phyloP scores from a whole-genome alignment of 2,888 invertebrate genomes.

The Clivina fossor region DNA sequence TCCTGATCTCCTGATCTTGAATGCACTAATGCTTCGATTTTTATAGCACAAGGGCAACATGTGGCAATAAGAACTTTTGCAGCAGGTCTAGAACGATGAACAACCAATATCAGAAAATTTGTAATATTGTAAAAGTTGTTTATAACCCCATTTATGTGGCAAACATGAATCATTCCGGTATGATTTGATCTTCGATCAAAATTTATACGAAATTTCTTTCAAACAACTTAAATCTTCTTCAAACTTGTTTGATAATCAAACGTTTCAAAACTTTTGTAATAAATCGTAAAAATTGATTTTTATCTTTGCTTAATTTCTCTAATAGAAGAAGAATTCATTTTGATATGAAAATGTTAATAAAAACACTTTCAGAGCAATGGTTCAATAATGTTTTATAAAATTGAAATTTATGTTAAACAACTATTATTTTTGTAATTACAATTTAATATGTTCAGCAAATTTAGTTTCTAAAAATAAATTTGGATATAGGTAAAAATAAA shows the following conservation, averaged over 20 bases:
- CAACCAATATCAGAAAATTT: constrained; percentile 27
- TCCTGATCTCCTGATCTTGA: background rate
- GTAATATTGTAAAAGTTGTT: constrained; percentile 23
- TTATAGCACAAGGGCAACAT: constrained; percentile 21
- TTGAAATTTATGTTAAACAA: too few relatives aligned
- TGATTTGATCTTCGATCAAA: background rate
- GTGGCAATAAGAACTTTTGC: constrained; percentile 25
- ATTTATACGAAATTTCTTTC: constrained; percentile 20
- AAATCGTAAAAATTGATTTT: too few relatives aligned
- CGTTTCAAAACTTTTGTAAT: too few relatives aligned
- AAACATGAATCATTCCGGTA: constrained; percentile 2
- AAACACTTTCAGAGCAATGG: too few relatives aligned
- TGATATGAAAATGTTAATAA: too few relatives aligned
- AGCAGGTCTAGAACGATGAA: constrained; percentile 17
- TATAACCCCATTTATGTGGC: constrained; percentile 26
- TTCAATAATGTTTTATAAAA: too few relatives aligned
- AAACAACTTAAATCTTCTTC: background rate
- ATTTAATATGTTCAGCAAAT: too few relatives aligned
- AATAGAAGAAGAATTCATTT: too few relatives aligned
- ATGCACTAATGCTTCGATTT: constrained; percentile 14
- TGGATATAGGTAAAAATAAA: too few relatives aligned
- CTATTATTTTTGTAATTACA: too few relatives aligned
- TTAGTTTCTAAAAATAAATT: too few relatives aligned
- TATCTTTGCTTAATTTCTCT: too few relatives aligned
- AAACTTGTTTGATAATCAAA: background rate